Conservation (phyloP, 2,797 vertebrate genomes). For the Urophycis tenuis region DNA sequence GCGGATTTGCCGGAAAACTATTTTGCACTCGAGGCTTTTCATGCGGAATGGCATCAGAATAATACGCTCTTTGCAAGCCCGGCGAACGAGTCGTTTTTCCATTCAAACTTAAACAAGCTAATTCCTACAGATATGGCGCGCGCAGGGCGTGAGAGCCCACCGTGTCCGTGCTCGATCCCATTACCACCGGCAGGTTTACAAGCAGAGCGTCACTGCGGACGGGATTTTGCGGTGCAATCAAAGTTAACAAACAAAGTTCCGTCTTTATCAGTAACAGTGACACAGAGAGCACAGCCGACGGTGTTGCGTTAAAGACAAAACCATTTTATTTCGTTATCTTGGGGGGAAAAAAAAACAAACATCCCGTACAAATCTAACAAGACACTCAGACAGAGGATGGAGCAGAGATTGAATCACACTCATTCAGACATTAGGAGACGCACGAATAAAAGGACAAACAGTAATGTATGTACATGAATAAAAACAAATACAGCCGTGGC, state of each 20-base stretch:
- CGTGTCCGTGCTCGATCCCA: neutral
- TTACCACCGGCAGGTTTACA: neutral
- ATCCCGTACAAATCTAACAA: constrained; percentile 27
- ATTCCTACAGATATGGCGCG: neutral
- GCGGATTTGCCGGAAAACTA: no score
- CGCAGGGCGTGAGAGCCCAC: neutral
- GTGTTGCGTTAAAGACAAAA: constrained; percentile 21
- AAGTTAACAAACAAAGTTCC: neutral
- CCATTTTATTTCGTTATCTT: constrained; percentile 58
- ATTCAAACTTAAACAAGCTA: neutral
- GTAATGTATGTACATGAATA: constrained; percentile 40
- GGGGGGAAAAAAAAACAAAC: no score
- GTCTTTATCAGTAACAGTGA: neutral
- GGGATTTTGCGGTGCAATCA: neutral
- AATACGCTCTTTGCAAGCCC: neutral
- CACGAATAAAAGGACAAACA: constrained; percentile 28
- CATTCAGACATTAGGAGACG: constrained; percentile 21
- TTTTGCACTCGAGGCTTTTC: no score
- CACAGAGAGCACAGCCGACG: neutral
- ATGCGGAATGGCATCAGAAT: no score
- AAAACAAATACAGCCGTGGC: constrained; percentile 22
- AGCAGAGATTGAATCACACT: constrained; percentile 11
- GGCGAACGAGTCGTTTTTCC: neutral
- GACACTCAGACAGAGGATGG: constrained; percentile 21
- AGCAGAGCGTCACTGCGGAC: neutral